Base-by-base conservation (phyloP, 2,113 vertebrate genomes). In the Cacatua alba region DNA sequence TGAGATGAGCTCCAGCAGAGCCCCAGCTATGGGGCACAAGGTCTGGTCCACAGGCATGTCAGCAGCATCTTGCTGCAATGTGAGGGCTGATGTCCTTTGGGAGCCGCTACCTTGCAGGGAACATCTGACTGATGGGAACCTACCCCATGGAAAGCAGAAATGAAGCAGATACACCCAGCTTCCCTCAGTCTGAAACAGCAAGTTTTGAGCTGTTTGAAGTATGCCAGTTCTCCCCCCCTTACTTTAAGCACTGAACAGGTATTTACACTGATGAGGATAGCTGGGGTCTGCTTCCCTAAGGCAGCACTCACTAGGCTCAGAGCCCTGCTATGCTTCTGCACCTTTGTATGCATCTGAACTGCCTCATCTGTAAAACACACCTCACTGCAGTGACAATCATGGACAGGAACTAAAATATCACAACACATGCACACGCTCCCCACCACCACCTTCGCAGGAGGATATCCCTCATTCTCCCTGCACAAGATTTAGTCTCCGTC, bases 391-490 rank as follows among this genome's bases (percentile, higher is more conserved):
- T 15, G 49, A 43, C 67, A 89, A 15, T 15, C 39, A 3, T 1
- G 62, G 89, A 26, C 74, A 65, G 62, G 57, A 81, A 75, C 25
- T 20, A 64, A 92, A 76, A 59, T 6, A 44, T 21, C n/a, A 33
- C 59, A 60, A 35, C 88, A 63, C 69, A 70, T 1, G 31, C 72
- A 93, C 88, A 52, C 4, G 7, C 55, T 94, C 74, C 74, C 86
- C 62, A 76, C 35, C 89, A 76, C 57, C 71, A 91, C 53, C 94
- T 69, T 87, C 11, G 9, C 94, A 76, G 70, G 90, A 94, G 92
- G 95, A 97, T 65, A 94, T 90, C 82, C 94, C 92, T 94, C 82
- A 13, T 82, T 82, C 78, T 81, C 78, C 37, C 82, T 11, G 1
- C 57, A 11, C 81, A 57, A 74, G 57, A 48, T 82, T 93, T 9